A percentile compares a stretch with the other conserved stretches of the same genome.
Evolutionary conservation across 2,113 vertebrate genomes (phyloP).

Genomic region (Garra rufa): DNA sequence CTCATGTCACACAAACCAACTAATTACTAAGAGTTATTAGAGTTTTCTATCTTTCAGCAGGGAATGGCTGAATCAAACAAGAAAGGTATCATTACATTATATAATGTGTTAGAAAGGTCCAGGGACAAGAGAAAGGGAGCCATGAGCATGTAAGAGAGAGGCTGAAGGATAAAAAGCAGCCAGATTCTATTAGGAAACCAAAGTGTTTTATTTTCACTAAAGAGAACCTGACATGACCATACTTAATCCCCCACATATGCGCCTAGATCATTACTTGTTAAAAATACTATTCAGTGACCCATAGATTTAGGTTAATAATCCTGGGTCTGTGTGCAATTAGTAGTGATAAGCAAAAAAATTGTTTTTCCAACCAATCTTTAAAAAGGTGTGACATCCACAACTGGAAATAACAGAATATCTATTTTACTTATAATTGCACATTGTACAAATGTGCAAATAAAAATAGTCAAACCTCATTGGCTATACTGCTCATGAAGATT

Average conservation of each 20-base stretch:
- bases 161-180: not conserved
- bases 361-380: not conserved
- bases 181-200: not conserved
- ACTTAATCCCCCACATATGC: not conserved
- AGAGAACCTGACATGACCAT: not conserved
- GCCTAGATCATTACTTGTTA: not conserved
- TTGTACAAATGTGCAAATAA: not conserved
- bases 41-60: not conserved
- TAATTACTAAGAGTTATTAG: not conserved
- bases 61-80: not conserved
- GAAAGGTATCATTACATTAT: not conserved
- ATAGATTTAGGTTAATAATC: not conserved
- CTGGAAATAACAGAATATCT: not conserved
- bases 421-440: not conserved
- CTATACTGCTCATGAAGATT: not conserved
- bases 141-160: not conserved
- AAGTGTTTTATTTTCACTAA: conserved; percentile 15
- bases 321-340: not conserved
- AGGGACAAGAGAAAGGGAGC: no score
- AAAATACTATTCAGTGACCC: not conserved
- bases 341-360: not conserved
- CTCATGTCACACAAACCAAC: not conserved
- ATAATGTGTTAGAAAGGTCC: not conserved
- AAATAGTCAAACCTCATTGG: not conserved
- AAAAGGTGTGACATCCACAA: not conserved